Evolutionary conservation across 2,113 vertebrate genomes (phyloP), one percentile per base, ranked within the genome.

Genomic region (Talpa occidentalis): DNA sequence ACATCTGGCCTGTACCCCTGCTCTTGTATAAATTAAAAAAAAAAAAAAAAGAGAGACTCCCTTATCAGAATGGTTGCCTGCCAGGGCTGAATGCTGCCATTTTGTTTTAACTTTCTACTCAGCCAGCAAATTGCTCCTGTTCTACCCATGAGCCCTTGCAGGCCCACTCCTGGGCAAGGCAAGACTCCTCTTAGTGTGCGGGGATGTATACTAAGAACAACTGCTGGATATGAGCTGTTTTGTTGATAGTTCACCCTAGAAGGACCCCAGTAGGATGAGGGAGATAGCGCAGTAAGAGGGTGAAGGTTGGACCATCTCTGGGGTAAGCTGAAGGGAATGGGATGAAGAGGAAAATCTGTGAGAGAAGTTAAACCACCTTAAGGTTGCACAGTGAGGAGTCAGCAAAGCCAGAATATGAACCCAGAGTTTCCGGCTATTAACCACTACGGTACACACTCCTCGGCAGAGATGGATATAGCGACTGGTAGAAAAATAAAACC

Each of bases 281-380:
- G 40, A 62, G 49, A 47, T 5, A 3, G 2, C 54, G 30, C 8
- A 73, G 47, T 6, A 24, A 80, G 86, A 81, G 35, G 47, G 40
- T 42, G 52, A 80, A 26, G 35, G 32, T 21, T 88, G 54, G 59
- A 67, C 40, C 60, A n/a, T n/a, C 19, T 76, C 30, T 62, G n/a
- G 0, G 19, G 40, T 42, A 76, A 40, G 35, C n/a, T 14, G 52
- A 47, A 30, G 10, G 24, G 37, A 3, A 15, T 0, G 2, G 69
- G 70, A 83, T 15, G 6, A 81, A 79, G 42, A 47, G 32, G 37
- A 19, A 40, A 69, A 54, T 42, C n/a, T 37, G 67, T 49, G 28
- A 60, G 87, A 87, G 52, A 82, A 12, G 30, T n/a, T 35, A 64
- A 89, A 87, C n/a, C n/a, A n/a, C n/a, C n/a, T n/a, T 56, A 5